Percentiles rank a stretch among this genome's conserved stretches.
These are phyloP conservation scores for Elephas maximus DNA, from an alignment of 2,113 vertebrate species.

Conservation along the genomic window DNA sequence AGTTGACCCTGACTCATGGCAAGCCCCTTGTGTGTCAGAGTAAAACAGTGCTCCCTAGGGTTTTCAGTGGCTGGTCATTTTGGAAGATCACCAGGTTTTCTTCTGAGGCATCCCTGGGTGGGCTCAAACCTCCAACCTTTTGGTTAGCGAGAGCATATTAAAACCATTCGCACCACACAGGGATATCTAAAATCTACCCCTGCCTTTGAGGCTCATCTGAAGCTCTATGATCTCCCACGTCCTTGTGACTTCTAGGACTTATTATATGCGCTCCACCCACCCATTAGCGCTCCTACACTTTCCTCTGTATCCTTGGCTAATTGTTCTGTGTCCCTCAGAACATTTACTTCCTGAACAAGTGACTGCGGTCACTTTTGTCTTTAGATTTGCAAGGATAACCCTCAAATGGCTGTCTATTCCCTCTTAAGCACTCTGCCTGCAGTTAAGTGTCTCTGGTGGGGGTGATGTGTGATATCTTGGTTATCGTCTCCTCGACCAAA, in stretches of 20 bases:
- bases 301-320: not conserved
- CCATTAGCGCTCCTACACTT: not conserved
- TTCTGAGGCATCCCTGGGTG: not conserved
- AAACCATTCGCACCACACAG: not conserved
- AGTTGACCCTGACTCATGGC: not conserved
- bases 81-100: not conserved
- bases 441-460: not conserved
- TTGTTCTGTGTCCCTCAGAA: not conserved
- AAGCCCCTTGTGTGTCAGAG: not conserved
- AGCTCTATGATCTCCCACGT: not conserved
- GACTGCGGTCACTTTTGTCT: not conserved
- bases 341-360: not conserved
- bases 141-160: not conserved
- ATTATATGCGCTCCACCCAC: fast-evolving
- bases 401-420: not conserved
- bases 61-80: not conserved
- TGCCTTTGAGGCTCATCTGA: not conserved
- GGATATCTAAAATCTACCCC: not conserved
- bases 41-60: not conserved
- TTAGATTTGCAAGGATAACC: not conserved
- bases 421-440: not conserved
- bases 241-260: not conserved
- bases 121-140: not conserved
- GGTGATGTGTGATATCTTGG: not conserved
- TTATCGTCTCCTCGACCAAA: not conserved